These are phyloP conservation scores for Lagodon rhomboides DNA, from an alignment of 2,797 vertebrate genomes.

Conservation along the genomic window DNA sequence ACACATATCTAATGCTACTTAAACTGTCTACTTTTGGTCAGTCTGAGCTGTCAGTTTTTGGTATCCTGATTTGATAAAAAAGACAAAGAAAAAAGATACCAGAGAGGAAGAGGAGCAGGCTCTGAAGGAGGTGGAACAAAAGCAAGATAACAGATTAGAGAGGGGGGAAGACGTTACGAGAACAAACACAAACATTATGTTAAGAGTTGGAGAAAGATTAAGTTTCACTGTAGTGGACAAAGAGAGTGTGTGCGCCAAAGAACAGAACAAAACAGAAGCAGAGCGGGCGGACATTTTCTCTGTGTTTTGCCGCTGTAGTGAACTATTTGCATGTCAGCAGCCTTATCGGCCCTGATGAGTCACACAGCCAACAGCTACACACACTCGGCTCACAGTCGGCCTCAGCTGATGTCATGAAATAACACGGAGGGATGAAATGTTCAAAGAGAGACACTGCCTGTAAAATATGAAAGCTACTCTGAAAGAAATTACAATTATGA, in stretches of 20 bases:
- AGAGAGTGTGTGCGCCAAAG: neutral
- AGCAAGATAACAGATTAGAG: constrained; percentile 14
- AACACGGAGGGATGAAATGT: neutral
- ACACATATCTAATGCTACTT: neutral
- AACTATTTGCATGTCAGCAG: constrained; percentile 74
- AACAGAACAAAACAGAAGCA: constrained; percentile 15
- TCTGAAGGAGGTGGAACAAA: constrained; percentile 3
- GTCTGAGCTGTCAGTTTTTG: neutral
- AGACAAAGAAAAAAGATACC: neutral
- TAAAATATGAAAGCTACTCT: neutral
- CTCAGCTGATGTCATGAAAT: neutral
- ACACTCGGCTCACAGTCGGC: neutral
- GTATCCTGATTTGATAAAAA: neutral
- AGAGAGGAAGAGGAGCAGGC: constrained; percentile 16
- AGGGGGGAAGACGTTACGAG: neutral
- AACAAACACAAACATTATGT: neutral
- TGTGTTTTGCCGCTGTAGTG: neutral
- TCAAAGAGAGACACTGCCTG: neutral
- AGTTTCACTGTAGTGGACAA: neutral
- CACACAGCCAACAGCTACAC: constrained; percentile 46
- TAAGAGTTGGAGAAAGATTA: neutral
- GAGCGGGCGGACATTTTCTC: constrained; percentile 14
- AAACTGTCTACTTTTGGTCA: neutral
- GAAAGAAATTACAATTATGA: neutral
- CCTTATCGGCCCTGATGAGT: constrained; percentile 65